Conservation (phyloP, 2,888 invertebrate genomes). For the Xanthostigma xanthostigma region DNA sequence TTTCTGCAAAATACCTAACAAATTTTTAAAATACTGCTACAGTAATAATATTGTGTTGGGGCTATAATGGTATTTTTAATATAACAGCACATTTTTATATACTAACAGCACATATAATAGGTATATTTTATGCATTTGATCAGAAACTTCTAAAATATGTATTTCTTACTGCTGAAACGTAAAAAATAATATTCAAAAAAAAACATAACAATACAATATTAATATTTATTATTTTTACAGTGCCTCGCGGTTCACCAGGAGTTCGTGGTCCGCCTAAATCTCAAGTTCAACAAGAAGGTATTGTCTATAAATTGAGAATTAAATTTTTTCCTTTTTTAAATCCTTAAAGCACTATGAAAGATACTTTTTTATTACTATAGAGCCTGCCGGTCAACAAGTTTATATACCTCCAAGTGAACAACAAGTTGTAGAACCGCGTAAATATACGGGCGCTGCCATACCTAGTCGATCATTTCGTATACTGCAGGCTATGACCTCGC, state of each 20-base stretch:
- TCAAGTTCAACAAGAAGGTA: conserved; percentile 18
- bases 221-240: not conserved
- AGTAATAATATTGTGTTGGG: too few species aligned
- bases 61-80: too few species aligned
- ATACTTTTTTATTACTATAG: not conserved
- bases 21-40: too few species aligned
- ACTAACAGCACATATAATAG: too few species aligned
- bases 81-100: too few species aligned
- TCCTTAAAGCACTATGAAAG: too few species aligned
- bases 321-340: too few species aligned
- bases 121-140: too few species aligned
- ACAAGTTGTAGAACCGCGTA: conserved; percentile 48
- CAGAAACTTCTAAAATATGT: too few species aligned
- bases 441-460: conserved; percentile 62
- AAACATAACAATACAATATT: not conserved
- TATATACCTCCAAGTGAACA: conserved; percentile 51
- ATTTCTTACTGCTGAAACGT: too few species aligned
- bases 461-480: conserved; percentile 69
- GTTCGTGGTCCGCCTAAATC: conserved; percentile 8
- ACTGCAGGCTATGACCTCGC: conserved; percentile 63
- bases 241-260: conserved; percentile 2
- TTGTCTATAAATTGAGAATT: conserved; percentile 11
- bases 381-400: conserved; percentile 21
- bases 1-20: too few species aligned
- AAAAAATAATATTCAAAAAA: not conserved